phyloP scores from a whole-genome alignment of 2,888 invertebrate species.

The Serrognathus titanus region DNA sequence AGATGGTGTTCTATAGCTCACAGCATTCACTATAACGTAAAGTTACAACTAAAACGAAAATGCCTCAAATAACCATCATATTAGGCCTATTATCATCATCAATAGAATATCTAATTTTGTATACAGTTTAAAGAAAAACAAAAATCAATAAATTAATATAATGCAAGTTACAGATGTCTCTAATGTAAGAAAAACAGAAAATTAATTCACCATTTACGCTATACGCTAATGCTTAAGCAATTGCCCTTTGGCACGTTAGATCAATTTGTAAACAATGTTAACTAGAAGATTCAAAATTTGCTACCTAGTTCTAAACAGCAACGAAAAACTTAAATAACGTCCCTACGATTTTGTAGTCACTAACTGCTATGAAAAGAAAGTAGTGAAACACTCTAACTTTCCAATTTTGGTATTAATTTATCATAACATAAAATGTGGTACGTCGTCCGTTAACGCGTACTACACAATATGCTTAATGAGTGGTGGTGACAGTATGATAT shows the following conservation, averaged over 20 bases:
- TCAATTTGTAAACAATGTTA: constrained; percentile 4
- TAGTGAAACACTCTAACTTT: too few relatives aligned
- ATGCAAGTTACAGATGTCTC: not conserved
- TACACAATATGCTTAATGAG: too few relatives aligned
- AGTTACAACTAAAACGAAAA: constrained; percentile 19
- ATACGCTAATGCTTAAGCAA: constrained; percentile 38
- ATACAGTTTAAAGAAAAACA: constrained; percentile 3
- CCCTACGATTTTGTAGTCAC: too few relatives aligned
- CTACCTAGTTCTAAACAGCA: not conserved
- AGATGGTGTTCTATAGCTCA: constrained; percentile 43
- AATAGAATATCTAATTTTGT: constrained; percentile 25
- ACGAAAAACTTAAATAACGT: not conserved
- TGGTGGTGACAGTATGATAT: not conserved
- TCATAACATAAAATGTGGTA: too few relatives aligned
- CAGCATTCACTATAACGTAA: constrained; percentile 35
- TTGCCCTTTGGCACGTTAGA: constrained; percentile 40
- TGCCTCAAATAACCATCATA: constrained; percentile 16
- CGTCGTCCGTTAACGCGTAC: too few relatives aligned
- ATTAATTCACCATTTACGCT: constrained; percentile 16
- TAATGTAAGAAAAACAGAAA: not conserved
- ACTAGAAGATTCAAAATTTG: not conserved
- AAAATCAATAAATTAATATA: not conserved
- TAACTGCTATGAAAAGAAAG: too few relatives aligned
- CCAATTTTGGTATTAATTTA: too few relatives aligned
- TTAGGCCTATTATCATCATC: constrained; percentile 14